Evolutionary conservation across 2,113 vertebrate genomes (phyloP).

Genomic region (Gila orcuttii): DNA sequence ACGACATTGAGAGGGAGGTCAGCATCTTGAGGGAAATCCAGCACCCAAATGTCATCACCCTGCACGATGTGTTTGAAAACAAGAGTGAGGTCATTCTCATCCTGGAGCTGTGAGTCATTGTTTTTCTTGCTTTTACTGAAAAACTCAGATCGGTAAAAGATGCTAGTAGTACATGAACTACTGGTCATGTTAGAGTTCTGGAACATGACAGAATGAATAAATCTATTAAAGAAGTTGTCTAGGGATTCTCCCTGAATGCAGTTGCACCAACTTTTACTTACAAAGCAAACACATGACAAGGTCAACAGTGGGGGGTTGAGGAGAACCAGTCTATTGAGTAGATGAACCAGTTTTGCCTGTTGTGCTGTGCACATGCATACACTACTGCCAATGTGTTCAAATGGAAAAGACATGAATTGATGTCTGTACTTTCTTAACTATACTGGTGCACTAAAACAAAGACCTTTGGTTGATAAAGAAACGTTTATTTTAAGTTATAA

Average conservation of each 20-base stretch:
- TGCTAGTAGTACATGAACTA: neutral
- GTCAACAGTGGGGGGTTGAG: constrained; percentile 16
- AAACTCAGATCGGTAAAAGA: neutral
- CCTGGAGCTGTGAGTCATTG: constrained; percentile 92
- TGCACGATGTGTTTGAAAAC: constrained; percentile 94
- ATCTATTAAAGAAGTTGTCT: neutral
- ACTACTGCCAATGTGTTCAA: neutral
- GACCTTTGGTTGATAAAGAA: neutral
- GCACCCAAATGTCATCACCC: constrained; percentile 93
- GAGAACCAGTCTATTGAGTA: constrained; percentile 35
- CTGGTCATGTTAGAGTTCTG: neutral
- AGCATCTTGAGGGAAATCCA: constrained; percentile 93
- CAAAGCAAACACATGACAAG: constrained; percentile 40
- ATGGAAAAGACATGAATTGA: constrained; percentile 9
- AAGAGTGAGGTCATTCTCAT: constrained; percentile 97
- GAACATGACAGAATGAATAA: neutral
- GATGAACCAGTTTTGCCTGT: constrained; percentile 43
- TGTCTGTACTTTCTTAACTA: neutral
- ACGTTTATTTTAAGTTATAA: constrained; percentile 17
- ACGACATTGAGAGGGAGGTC: constrained; percentile 96
- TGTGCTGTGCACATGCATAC: constrained; percentile 1
- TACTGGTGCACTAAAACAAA: constrained; percentile 17
- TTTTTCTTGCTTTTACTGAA: neutral
- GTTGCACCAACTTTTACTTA: constrained; percentile 11
- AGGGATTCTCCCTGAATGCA: neutral